These are phyloP conservation scores for Andricus grossulariae DNA, from an alignment of 1,140 invertebrate species.

Conservation along the genomic window DNA sequence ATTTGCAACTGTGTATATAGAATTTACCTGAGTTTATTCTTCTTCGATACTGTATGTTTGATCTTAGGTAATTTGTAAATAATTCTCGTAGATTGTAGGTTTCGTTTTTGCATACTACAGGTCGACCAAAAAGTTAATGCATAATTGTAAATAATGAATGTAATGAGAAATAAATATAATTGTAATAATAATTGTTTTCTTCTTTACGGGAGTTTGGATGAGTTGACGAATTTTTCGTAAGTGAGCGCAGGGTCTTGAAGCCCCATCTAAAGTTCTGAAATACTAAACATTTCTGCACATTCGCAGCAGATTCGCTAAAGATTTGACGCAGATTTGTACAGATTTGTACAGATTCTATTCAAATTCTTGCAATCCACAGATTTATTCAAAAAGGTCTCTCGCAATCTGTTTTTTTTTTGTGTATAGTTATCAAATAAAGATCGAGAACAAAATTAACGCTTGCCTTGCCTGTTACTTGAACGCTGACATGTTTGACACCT, in stretches of 20 bases:
- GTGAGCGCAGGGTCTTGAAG: no score
- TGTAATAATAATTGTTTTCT: background rate
- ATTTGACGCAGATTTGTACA: no score
- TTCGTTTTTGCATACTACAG: background rate
- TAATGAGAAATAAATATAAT: background rate
- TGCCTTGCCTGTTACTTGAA: constrained; percentile 33
- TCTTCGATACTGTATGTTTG: background rate
- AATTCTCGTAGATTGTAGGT: background rate
- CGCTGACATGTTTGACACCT: constrained; percentile 53
- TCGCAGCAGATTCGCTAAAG: no score
- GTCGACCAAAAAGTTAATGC: constrained; percentile 16
- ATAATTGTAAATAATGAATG: background rate
- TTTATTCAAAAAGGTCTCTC: no score
- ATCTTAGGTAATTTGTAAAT: constrained; percentile 7
- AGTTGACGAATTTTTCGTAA: no score
- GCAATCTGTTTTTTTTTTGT: background rate
- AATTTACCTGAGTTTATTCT: background rate
- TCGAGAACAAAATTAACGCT: constrained; percentile 36
- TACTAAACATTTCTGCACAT: no score
- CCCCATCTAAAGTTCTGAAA: no score
- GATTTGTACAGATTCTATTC: no score
- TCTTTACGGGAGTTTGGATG: background rate
- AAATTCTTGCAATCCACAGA: no score
- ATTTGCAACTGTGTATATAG: no score
- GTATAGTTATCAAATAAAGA: constrained; percentile 32